A percentile compares a stretch with the other conserved stretches of the same genome.
These are phyloP conservation scores for Apeltes quadracus DNA, from an alignment of 2,113 vertebrate genomes.

Conservation along the genomic window DNA sequence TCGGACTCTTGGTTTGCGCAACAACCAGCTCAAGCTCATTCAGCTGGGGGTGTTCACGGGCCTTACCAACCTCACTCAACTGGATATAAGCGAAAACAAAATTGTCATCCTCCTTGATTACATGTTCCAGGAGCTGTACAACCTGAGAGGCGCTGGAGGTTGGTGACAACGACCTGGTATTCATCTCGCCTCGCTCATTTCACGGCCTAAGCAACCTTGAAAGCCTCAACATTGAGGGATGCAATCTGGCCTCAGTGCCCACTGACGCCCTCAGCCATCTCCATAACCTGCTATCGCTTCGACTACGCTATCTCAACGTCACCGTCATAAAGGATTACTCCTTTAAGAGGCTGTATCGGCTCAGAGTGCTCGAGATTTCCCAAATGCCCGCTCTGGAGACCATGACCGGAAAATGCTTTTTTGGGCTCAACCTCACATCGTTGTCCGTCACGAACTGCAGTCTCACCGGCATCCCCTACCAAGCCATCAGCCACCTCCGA, in stretches of 20 bases:
- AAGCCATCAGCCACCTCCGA: slow-evolving; percentile 93
- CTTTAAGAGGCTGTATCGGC: slow-evolving; percentile 93
- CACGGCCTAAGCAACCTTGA: slow-evolving; percentile 95
- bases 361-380: slow-evolving; percentile 92
- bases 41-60: slow-evolving; percentile 96
- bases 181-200: slow-evolving; percentile 95
- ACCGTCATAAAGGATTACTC: slow-evolving; percentile 94
- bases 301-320: slow-evolving; percentile 92
- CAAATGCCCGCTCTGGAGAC: slow-evolving; percentile 94
- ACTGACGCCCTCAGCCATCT: slow-evolving; percentile 96
- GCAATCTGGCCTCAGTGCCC: slow-evolving; percentile 93
- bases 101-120: slow-evolving; percentile 98
- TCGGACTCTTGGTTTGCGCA: slow-evolving; percentile 92
- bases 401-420: slow-evolving; percentile 94
- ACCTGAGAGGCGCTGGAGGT: slow-evolving; percentile 96
- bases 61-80: slow-evolving; percentile 94
- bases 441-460: slow-evolving; percentile 95
- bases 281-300: slow-evolving; percentile 90
- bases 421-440: slow-evolving; percentile 94
- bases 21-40: slow-evolving; percentile 97
- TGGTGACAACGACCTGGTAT: slow-evolving; percentile 96
- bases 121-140: slow-evolving; percentile 99
- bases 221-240: slow-evolving; percentile 93
- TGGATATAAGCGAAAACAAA: slow-evolving; percentile 99
- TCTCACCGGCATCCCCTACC: slow-evolving; percentile 89